These are phyloP conservation scores for Erethizon dorsatum DNA, from an alignment of 2,797 vertebrate species.

Conservation along the genomic window DNA sequence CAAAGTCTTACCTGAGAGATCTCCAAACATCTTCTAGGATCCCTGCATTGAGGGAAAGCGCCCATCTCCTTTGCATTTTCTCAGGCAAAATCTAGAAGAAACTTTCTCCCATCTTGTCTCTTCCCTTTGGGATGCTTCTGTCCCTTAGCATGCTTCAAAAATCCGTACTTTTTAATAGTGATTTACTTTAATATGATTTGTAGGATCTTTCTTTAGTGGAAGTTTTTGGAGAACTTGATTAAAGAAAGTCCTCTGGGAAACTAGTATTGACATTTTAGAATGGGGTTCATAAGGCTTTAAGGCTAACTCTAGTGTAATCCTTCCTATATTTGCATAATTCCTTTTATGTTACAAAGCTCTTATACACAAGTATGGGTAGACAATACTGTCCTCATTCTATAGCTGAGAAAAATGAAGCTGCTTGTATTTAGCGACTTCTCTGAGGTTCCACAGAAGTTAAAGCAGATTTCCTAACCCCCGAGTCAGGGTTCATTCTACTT, in stretches of 20 bases:
- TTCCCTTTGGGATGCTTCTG: constrained; percentile 50
- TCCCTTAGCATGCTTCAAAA: not conserved
- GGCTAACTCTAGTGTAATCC: not conserved
- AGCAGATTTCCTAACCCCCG: constrained; percentile 3
- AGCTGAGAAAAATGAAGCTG: not conserved
- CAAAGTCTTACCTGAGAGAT: constrained; percentile 16
- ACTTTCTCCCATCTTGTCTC: not conserved
- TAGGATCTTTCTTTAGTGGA: constrained; percentile 23
- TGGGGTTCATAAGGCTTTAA: not conserved
- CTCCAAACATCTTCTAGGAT: not conserved
- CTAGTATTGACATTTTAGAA: constrained; percentile 16
- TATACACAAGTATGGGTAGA: not conserved
- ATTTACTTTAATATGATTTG: constrained; percentile 55
- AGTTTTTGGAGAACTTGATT: constrained; percentile 46
- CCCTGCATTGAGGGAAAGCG: constrained; percentile 31
- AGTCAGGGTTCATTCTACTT: not conserved
- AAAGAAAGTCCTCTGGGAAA: constrained; percentile 48
- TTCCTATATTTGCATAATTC: not conserved
- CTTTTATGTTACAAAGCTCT: not conserved
- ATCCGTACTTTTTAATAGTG: constrained; percentile 31
- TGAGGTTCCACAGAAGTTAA: constrained; percentile 26
- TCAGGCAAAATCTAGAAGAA: constrained; percentile 1
- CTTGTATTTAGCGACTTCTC: constrained; percentile 32
- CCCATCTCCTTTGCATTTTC: constrained; percentile 41
- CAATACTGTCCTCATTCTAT: constrained; percentile 4